Evolutionary conservation across 2,113 vertebrate genomes (phyloP).

Genomic region (Onychostruthus taczanowskii): DNA sequence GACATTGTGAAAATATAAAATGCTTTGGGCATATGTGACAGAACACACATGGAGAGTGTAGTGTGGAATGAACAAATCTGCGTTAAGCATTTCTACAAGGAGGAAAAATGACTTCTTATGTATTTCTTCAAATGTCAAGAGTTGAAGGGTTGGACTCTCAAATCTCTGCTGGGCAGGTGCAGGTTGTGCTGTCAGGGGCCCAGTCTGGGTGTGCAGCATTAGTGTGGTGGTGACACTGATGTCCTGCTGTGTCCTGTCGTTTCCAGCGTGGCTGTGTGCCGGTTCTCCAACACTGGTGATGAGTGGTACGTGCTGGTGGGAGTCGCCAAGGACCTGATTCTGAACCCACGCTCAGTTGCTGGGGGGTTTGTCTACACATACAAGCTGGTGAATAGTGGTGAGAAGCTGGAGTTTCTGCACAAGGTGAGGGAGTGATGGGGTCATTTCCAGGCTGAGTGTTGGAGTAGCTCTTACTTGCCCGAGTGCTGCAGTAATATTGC

Average conservation of each 20-base stretch:
- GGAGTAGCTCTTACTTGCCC: background rate
- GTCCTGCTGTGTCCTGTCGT: background rate
- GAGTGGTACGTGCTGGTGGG: slow-evolving; percentile 98
- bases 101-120: background rate
- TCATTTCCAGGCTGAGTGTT: background rate
- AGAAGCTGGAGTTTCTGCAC: slow-evolving; percentile 96
- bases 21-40: background rate
- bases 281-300: slow-evolving; percentile 88
- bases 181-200: background rate
- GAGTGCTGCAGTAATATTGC: background rate
- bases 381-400: slow-evolving; percentile 85
- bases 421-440: slow-evolving; percentile 78
- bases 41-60: background rate
- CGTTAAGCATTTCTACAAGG: background rate
- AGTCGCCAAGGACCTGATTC: slow-evolving; percentile 94
- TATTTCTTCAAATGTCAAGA: no score
- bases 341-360: slow-evolving; percentile 90
- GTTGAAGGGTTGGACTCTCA: background rate
- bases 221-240: background rate
- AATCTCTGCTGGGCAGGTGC: background rate
- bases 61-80: background rate
- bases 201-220: fast-evolving
- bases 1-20: background rate
- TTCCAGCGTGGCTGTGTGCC: slow-evolving; percentile 89
- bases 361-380: slow-evolving; percentile 98